Base-by-base conservation (phyloP, 35 echinoderm and acorn worm genomes). In the Ptychodera flava region DNA sequence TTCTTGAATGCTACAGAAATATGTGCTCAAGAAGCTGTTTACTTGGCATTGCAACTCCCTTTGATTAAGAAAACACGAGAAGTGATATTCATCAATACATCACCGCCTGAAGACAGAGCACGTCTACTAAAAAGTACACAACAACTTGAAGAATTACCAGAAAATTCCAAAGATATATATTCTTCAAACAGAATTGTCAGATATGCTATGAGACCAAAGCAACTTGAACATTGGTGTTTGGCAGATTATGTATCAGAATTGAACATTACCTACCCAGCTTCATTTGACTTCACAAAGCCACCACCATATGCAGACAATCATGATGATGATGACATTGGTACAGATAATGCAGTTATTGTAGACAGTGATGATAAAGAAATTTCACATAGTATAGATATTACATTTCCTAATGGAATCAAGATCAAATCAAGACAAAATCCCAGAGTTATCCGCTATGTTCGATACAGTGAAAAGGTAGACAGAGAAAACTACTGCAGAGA, bases 41-140 rank as follows among this genome's bases (percentile, higher is more conserved):
- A 93, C 83, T 38, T 90, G 0, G 36, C 89, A 30, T 78, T 93
- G 15, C 88, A 90, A 83, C 81, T 93, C 52, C 80, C 92, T 34
- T 37, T 93, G 30, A 87, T 82, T 78, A 89, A 90, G 45, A 78
- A 79, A 38, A 85, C 87, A 33, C 77, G 91, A 33, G 30, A 86
- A 76, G 84, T 93, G 82, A 81, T 90, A 29, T 93, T 93, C 33
- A 93, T 93, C 33, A 93, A 93, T 76, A 93, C 92, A 76, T 83
- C 45, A 53, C 78, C 84, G 0, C 79, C 88, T 38, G 88, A 86
- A 79, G 28, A 87, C 28, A 45, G 92, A n/a, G 86, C 88, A 30
- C 28, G 89, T 28, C 53, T 93, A 2, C 16, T 93, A 1, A 87
- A 93, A 87, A 38, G 82, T 29, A 22, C 45, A 16, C 30, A 90